Percentiles rank a stretch among this genome's conserved stretches.
phyloP scores from a whole-genome alignment of 2,888 invertebrate species.

The Philonicus albiceps region DNA sequence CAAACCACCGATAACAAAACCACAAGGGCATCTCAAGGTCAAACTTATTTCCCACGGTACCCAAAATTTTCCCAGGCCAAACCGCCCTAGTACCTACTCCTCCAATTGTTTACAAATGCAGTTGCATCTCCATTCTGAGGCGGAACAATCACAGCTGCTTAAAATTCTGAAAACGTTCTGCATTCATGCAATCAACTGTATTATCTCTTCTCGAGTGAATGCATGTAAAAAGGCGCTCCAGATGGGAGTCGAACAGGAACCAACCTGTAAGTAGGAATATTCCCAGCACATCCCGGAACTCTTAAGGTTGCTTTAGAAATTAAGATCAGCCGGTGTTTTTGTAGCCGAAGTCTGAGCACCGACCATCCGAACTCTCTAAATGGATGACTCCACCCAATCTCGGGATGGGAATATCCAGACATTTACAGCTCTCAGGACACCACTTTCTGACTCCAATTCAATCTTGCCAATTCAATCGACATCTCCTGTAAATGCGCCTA shows the following conservation, averaged over 20 bases:
- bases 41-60: too few species aligned
- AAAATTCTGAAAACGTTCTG: conserved; percentile 26
- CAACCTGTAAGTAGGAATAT: conserved; percentile 5
- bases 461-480: conserved; percentile 20
- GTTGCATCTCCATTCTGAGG: background rate
- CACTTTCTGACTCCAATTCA: conserved; percentile 6
- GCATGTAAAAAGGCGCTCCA: background rate
- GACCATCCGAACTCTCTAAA: background rate
- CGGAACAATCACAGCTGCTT: conserved; percentile 3
- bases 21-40: too few species aligned
- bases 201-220: conserved; percentile 17
- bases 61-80: too few species aligned
- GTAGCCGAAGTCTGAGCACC: background rate
- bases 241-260: background rate
- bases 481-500: conserved; percentile 12
- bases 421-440: background rate
- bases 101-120: conserved; percentile 17
- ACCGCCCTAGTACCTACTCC: too few species aligned
- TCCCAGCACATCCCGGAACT: background rate
- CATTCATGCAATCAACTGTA: conserved; percentile 25
- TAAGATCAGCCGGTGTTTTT: background rate
- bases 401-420: background rate
- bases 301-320: conserved; percentile 20
- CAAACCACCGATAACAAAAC: too few species aligned
- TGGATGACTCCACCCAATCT: background rate